Percentiles rank a stretch among this genome's conserved stretches.
These are phyloP conservation scores for Heliangelus exortis DNA, from an alignment of 2,797 vertebrate genomes.

Conservation along the genomic window DNA sequence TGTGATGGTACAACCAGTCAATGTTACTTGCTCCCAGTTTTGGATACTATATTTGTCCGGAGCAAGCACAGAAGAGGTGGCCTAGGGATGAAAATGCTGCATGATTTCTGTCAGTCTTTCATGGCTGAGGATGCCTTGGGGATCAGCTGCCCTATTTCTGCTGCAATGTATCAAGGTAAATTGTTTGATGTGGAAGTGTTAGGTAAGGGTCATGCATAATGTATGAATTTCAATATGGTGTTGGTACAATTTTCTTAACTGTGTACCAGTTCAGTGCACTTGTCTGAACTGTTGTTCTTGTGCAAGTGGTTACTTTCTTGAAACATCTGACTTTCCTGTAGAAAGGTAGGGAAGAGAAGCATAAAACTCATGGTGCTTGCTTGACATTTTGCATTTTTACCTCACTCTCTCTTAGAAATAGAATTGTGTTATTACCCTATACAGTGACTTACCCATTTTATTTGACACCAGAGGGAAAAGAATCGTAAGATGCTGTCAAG, in stretches of 20 bases:
- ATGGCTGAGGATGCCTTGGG: constrained; percentile 84
- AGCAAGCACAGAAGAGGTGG: constrained; percentile 81
- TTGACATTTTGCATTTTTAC: background rate
- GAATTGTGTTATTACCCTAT: background rate
- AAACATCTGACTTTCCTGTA: constrained; percentile 4
- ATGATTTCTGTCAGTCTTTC: constrained; percentile 88
- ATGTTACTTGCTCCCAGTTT: constrained; percentile 87
- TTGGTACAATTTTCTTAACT: background rate
- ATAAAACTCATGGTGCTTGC: background rate
- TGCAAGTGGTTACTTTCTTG: background rate
- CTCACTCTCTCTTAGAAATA: background rate
- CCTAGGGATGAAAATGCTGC: constrained; percentile 85
- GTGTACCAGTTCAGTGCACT: constrained; percentile 1
- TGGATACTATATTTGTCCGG: constrained; percentile 90
- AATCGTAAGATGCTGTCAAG: background rate
- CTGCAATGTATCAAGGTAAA: constrained; percentile 89
- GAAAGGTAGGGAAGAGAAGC: constrained; percentile 3
- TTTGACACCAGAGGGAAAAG: constrained; percentile 1
- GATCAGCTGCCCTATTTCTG: constrained; percentile 88
- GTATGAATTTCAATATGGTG: background rate
- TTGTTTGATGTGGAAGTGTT: background rate
- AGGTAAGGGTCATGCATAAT: constrained; percentile 33
- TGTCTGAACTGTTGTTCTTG: background rate
- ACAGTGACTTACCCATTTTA: background rate
- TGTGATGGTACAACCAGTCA: constrained; percentile 76